Percentiles rank a stretch among this genome's conserved stretches.
phyloP scores from a whole-genome alignment of 2,888 invertebrate species.

The Disparrhopalites patrizii region DNA sequence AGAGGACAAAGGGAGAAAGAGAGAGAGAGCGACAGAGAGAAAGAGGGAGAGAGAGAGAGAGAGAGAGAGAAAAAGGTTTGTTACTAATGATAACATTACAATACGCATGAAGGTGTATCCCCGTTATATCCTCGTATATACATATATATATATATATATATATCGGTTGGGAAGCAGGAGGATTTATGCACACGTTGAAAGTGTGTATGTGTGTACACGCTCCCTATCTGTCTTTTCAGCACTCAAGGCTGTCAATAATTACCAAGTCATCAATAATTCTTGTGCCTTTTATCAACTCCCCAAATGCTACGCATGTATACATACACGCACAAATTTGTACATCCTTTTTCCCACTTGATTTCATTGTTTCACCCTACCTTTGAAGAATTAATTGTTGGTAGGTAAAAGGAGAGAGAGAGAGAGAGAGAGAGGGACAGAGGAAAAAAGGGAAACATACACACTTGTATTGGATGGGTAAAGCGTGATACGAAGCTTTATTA shows the following conservation, averaged over 20 bases:
- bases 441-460: not conserved
- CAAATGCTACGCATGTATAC: not conserved
- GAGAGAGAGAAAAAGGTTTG: not conserved
- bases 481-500: too few species aligned
- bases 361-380: constrained; percentile 7
- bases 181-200: too few species aligned
- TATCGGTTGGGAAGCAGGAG: too few species aligned
- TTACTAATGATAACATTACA: too few species aligned
- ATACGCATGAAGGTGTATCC: too few species aligned
- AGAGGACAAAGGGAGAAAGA: not conserved
- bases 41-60: not conserved
- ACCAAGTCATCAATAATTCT: constrained; percentile 23
- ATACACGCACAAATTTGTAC: not conserved
- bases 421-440: not conserved
- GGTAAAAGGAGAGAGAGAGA: not conserved
- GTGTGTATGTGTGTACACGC: not conserved
- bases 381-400: constrained; percentile 8
- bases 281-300: constrained; percentile 2
- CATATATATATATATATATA: too few species aligned
- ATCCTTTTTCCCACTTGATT: constrained; percentile 3
- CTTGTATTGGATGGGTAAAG: not conserved
- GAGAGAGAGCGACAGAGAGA: too few species aligned
- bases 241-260: constrained; percentile 26
- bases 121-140: too few species aligned
- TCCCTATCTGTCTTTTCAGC: constrained; percentile 13